Evolutionary conservation across 2,113 vertebrate species (phyloP).

Genomic region (Salvelinus fontinalis): DNA sequence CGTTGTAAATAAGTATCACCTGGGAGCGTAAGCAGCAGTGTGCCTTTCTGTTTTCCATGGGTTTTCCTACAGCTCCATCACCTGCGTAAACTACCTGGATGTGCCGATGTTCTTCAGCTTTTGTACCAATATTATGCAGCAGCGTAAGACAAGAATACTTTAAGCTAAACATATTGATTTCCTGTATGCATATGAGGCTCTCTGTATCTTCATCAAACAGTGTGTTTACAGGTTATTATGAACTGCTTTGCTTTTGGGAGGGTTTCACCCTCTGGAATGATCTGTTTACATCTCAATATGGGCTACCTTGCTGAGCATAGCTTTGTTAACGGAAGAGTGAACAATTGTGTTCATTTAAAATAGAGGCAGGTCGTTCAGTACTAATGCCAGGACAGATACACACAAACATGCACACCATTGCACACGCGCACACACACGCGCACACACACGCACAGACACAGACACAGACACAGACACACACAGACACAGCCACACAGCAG

Average conservation of each 20-base stretch:
- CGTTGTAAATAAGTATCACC: no score
- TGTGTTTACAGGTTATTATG: background rate
- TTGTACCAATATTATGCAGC: background rate
- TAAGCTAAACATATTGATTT: slow-evolving; percentile 27
- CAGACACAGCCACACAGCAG: background rate
- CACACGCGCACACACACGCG: background rate
- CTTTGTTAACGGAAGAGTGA: slow-evolving; percentile 19
- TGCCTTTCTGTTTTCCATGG: no score
- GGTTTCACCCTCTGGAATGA: background rate
- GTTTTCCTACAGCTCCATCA: no score
- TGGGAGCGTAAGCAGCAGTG: no score
- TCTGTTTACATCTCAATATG: background rate
- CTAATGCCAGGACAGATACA: background rate
- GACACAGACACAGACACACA: no score
- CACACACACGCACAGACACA: background rate
- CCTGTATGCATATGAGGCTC: slow-evolving; percentile 24
- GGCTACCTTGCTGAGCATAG: slow-evolving; percentile 8
- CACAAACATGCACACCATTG: background rate
- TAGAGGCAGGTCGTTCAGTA: background rate
- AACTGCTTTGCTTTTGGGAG: background rate
- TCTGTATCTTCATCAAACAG: slow-evolving; percentile 10
- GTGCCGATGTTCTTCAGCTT: no score
- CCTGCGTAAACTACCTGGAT: no score
- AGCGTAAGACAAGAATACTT: background rate
- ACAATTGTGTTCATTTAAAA: slow-evolving; percentile 19